A percentile compares a stretch with the other conserved stretches of the same genome.
Conservation (phyloP, 2,113 vertebrate genomes). For the Charina bottae region DNA sequence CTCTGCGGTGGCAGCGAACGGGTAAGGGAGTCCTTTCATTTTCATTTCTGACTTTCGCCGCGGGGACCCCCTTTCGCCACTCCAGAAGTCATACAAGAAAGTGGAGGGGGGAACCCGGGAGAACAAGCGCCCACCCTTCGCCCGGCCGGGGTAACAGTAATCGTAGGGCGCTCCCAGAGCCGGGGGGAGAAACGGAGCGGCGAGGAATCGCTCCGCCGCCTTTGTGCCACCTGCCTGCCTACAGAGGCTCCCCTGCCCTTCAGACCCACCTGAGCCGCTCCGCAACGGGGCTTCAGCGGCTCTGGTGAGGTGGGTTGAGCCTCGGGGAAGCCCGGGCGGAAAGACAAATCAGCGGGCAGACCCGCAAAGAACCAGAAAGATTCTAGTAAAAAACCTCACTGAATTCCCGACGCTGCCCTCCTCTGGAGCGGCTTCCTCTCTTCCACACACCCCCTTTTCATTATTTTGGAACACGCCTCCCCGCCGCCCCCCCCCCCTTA, state of each 20-base stretch:
- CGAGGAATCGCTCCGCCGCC: background rate
- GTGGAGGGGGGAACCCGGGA: background rate
- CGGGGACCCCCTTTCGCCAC: background rate
- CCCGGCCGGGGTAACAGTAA: background rate
- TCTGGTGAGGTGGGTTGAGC: background rate
- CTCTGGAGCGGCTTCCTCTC: background rate
- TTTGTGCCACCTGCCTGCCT: background rate
- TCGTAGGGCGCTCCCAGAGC: background rate
- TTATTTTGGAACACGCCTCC: background rate
- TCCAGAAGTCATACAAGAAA: slow-evolving; percentile 34
- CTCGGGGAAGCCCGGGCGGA: background rate
- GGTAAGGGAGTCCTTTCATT: slow-evolving; percentile 66
- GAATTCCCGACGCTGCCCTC: background rate
- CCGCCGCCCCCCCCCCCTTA: background rate
- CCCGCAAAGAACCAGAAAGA: background rate
- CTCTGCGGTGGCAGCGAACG: slow-evolving; percentile 45
- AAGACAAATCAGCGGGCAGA: background rate
- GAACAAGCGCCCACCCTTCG: background rate
- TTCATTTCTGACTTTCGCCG: background rate
- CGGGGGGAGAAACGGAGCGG: background rate
- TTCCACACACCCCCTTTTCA: background rate
- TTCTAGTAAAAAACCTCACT: background rate
- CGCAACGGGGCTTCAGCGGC: background rate
- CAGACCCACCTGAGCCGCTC: too few relatives aligned
- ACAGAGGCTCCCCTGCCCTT: background rate